Evolutionary conservation across 2,797 vertebrate species (phyloP), one percentile per base, ranked within the genome.

Genomic region (Gorsachius magnificus): DNA sequence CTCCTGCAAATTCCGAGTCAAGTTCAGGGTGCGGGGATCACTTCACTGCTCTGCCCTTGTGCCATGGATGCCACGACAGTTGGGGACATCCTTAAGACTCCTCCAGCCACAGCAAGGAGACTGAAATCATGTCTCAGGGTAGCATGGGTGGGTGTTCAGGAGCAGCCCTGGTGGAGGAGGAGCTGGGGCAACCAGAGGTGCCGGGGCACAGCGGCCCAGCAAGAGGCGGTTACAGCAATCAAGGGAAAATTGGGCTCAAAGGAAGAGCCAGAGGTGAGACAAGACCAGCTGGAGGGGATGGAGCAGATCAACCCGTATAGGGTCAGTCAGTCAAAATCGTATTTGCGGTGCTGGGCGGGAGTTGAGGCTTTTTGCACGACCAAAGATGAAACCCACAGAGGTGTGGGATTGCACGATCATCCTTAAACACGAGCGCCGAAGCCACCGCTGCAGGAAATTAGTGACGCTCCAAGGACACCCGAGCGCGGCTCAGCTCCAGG

Each of bases 31-130:
- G 8, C 0, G 4, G 33, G 41, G n/a, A 50, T 11, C 13, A 19
- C 5, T 9, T 33, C 20, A 21, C 16, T 38, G 20, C 28, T 65
- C 33, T 36, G 16, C 76, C 72, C 46, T 79, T 33, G 11, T 2
- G 1, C 0, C 0, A 11, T 2, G 1, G 9, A 9, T 22, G 4
- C 31, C 35, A 2, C 7, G 31, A 4, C 2, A 10, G 7, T 8
- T 50, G 7, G 6, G 36, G 10, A 50, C 13, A 63, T 20, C 31
- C 38, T 78, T 5, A 6, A 36, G 28, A 16, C 8, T 65, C 46
- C 35, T 83, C 26, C 51, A 87, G 43, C 7, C 35, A 20, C 26
- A 83, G 13, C 15, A n/a, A 61, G 9, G 4, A 35, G 17, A 28
- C 35, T 15, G 26, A 64, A 50, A 43, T 24, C 15, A 6, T 29